A percentile compares a stretch with the other conserved stretches of the same genome.
These are phyloP conservation scores for Coelopa pilipes DNA, from an alignment of 2,888 invertebrate genomes.

Conservation along the genomic window DNA sequence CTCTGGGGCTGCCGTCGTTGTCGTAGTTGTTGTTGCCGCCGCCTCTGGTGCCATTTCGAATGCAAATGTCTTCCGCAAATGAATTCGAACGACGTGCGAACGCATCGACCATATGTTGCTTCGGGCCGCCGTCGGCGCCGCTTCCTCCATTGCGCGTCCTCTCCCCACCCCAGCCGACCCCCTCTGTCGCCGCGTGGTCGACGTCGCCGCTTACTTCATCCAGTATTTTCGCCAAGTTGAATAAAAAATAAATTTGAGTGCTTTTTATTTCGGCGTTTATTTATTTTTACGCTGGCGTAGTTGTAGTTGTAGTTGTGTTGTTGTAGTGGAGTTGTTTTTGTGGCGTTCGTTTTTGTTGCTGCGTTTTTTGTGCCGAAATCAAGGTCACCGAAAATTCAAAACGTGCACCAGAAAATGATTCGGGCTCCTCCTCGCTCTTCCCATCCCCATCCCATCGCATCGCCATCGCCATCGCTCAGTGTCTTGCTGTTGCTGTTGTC, in stretches of 20 bases:
- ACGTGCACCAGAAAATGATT: conserved; percentile 16
- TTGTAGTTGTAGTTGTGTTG: conserved; percentile 12
- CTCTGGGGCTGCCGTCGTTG: background rate
- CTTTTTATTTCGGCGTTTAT: no score
- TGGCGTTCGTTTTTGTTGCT: conserved; percentile 14
- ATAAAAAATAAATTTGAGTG: background rate
- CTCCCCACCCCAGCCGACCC: no score
- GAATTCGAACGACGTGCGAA: conserved; percentile 3
- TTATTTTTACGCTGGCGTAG: background rate
- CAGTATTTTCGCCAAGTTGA: background rate
- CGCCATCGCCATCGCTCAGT: conserved; percentile 2
- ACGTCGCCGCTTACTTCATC: background rate
- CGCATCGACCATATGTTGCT: conserved; percentile 1
- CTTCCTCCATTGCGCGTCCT: background rate
- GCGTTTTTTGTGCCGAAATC: conserved; percentile 26
- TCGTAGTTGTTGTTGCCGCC: conserved; percentile 1
- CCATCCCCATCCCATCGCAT: background rate
- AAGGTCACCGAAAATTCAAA: conserved; percentile 32
- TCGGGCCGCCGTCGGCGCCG: background rate
- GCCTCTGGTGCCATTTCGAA: background rate
- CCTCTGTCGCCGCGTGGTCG: background rate
- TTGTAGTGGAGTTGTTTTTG: background rate
- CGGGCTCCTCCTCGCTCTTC: no score
- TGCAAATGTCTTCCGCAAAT: conserved; percentile 5
- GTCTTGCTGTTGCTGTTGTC: conserved; percentile 1